phyloP scores from a whole-genome alignment of 2,113 vertebrate species.

The Apodemus sylvaticus region DNA sequence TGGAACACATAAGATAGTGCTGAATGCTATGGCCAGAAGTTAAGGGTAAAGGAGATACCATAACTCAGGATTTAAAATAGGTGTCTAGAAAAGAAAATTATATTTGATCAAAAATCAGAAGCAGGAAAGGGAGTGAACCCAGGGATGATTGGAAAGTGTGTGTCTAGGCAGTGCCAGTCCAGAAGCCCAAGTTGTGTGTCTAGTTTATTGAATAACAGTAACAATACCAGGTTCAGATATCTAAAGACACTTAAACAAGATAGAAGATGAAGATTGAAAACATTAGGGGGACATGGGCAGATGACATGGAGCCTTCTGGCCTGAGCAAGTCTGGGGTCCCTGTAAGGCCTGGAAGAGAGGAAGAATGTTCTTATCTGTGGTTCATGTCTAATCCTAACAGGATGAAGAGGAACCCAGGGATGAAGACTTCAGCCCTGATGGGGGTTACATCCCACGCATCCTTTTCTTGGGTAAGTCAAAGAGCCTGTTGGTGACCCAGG shows the following conservation, averaged over 20 bases:
- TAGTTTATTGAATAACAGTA: neutral
- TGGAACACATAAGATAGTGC: neutral
- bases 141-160: neutral
- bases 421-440: conserved; percentile 94
- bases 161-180: neutral
- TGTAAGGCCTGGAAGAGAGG: conserved; percentile 14
- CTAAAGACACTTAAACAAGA: neutral
- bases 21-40: conserved; percentile 20
- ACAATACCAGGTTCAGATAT: neutral
- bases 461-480: conserved; percentile 93
- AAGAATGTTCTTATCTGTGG: conserved; percentile 15
- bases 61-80: conserved; percentile 32
- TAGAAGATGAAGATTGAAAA: neutral
- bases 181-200: neutral
- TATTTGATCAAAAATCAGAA: too few relatives aligned
- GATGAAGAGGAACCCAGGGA: conserved; percentile 98
- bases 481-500: neutral
- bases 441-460: conserved; percentile 98
- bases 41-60: neutral
- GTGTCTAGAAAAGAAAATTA: neutral
- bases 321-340: neutral
- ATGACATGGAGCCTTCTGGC: neutral
- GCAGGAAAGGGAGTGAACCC: too few relatives aligned
- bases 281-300: neutral
- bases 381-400: conserved; percentile 81